Percentiles rank a stretch among this genome's conserved stretches.
Evolutionary conservation across 2,113 vertebrate species (phyloP).

Genomic region (Heterochromis multidens): DNA sequence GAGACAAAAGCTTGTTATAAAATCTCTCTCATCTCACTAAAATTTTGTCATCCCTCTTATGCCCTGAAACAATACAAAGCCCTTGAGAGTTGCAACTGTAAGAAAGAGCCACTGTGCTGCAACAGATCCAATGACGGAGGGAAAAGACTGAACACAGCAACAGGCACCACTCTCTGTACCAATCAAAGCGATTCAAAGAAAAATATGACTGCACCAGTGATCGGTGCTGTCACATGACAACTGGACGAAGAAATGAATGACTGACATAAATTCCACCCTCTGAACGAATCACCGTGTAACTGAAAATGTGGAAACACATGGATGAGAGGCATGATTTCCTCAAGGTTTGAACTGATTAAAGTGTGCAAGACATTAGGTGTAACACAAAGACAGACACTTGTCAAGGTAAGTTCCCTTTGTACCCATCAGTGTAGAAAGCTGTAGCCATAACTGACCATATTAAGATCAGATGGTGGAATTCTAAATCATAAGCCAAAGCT

Average conservation of each 20-base stretch:
- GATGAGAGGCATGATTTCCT: neutral
- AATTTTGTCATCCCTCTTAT: neutral
- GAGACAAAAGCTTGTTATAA: neutral
- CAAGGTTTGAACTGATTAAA: neutral
- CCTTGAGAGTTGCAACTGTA: neutral
- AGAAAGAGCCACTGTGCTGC: neutral
- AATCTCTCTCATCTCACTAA: neutral
- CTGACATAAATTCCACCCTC: neutral
- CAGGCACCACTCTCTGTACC: neutral
- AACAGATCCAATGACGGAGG: neutral
- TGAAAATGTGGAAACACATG: neutral
- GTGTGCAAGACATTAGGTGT: neutral
- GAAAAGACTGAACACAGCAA: neutral
- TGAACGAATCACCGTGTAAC: neutral
- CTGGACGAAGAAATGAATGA: neutral
- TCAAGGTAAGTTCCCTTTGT: neutral
- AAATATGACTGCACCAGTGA: neutral
- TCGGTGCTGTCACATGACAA: neutral
- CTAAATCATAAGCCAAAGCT: neutral
- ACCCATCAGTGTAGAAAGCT: neutral
- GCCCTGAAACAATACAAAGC: slow-evolving; percentile 27
- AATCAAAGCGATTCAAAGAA: neutral
- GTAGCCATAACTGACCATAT: neutral
- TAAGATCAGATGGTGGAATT: neutral
- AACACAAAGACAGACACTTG: neutral